phyloP scores from a whole-genome alignment of 92 coral and sea anemone species.

The Epizoanthus fatuus region DNA sequence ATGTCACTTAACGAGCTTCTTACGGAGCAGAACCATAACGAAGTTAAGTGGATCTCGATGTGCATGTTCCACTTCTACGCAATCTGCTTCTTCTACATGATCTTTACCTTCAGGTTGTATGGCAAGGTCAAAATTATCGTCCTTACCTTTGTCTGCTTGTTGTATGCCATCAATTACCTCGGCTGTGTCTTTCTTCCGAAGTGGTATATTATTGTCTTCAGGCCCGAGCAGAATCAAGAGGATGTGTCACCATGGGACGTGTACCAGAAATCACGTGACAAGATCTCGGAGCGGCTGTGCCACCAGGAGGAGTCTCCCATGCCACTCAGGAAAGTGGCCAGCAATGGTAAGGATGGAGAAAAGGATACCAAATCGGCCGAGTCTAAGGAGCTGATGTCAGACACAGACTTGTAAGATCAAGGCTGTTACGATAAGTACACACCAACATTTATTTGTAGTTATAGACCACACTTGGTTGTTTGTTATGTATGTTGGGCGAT shows the following conservation, averaged over 20 bases:
- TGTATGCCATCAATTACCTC: constrained; percentile 81
- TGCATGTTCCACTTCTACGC: constrained; percentile 88
- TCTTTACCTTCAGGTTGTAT: constrained; percentile 73
- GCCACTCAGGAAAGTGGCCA: constrained; percentile 34
- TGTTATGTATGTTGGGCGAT: too few relatives aligned
- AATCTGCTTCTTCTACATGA: constrained; percentile 84
- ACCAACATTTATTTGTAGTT: too few relatives aligned
- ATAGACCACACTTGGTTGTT: too few relatives aligned
- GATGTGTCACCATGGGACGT: constrained; percentile 91
- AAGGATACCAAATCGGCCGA: constrained; percentile 53
- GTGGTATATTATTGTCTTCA: constrained; percentile 90
- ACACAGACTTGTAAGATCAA: constrained; percentile 61
- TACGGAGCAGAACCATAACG: constrained; percentile 83
- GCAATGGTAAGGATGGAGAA: constrained; percentile 33
- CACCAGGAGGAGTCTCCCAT: constrained; percentile 82
- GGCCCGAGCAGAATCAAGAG: constrained; percentile 91
- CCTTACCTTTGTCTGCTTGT: constrained; percentile 79
- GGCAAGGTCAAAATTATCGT: constrained; percentile 87
- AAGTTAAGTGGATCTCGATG: constrained; percentile 92
- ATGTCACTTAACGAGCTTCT: constrained; percentile 85
- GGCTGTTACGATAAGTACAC: too few relatives aligned
- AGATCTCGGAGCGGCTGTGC: constrained; percentile 79
- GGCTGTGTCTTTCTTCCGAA: constrained; percentile 89
- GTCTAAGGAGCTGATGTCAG: constrained; percentile 61
- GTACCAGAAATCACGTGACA: constrained; percentile 86